Conservation (phyloP, 2,888 invertebrate genomes). For the Cenopis cana region DNA sequence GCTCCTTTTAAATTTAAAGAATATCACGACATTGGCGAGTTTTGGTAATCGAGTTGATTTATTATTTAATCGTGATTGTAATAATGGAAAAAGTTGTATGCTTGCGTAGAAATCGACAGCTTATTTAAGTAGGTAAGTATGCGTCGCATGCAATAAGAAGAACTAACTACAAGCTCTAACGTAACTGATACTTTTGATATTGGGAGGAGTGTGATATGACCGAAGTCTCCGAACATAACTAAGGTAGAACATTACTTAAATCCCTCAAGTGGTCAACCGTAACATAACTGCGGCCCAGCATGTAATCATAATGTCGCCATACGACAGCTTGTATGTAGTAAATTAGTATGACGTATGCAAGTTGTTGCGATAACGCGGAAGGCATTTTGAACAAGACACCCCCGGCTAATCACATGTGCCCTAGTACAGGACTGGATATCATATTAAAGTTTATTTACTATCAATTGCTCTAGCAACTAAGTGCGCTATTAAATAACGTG, state of each 20-base stretch:
- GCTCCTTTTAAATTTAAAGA: slow-evolving; percentile 19
- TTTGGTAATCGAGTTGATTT: slow-evolving; percentile 31
- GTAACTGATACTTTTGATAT: neutral
- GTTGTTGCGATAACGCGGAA: slow-evolving; percentile 46
- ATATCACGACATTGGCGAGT: slow-evolving; percentile 20
- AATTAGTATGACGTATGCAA: slow-evolving; percentile 41
- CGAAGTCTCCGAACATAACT: neutral
- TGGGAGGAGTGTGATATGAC: neutral
- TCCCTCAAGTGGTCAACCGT: slow-evolving; percentile 9
- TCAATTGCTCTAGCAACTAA: slow-evolving; percentile 27
- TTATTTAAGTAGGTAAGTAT: no score
- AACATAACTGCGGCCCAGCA: slow-evolving; percentile 18
- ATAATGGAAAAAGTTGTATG: slow-evolving; percentile 19
- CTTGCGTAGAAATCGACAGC: slow-evolving; percentile 16
- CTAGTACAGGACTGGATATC: slow-evolving; percentile 36
- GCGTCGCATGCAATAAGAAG: neutral
- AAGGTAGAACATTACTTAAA: slow-evolving; percentile 11
- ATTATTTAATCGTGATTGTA: slow-evolving; percentile 35
- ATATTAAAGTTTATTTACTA: slow-evolving; percentile 32
- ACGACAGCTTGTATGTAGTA: slow-evolving; percentile 32
- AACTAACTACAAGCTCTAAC: neutral
- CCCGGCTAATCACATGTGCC: slow-evolving; percentile 44
- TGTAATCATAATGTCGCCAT: slow-evolving; percentile 32
- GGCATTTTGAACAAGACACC: slow-evolving; percentile 43
- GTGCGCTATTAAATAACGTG: slow-evolving; percentile 40